phyloP scores from a whole-genome alignment of 1,140 invertebrate species.

The Pinna nobilis region DNA sequence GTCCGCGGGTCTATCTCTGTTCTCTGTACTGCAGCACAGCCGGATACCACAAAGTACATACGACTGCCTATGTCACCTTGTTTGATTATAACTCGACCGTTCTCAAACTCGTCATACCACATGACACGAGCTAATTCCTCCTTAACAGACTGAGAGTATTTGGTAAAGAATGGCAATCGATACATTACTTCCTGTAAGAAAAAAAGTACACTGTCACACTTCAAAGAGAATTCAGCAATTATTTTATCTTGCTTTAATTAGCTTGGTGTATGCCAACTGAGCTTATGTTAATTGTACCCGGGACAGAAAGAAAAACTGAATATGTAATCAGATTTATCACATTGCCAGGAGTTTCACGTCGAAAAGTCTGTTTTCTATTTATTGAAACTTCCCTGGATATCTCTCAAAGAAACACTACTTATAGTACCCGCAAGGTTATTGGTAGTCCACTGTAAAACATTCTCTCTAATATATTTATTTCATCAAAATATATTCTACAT shows the following conservation, averaged over 20 bases:
- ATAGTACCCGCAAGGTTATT: too few relatives aligned
- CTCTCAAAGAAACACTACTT: too few relatives aligned
- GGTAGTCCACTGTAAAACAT: too few relatives aligned
- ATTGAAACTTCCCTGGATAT: too few relatives aligned
- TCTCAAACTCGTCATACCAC: conserved; percentile 44
- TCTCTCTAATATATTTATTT: too few relatives aligned
- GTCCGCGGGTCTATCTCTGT: conserved; percentile 39
- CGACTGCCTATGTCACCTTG: conserved; percentile 42
- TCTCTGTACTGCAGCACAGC: conserved; percentile 27
- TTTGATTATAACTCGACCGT: conserved; percentile 42
- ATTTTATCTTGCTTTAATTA: neutral
- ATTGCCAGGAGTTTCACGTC: too few relatives aligned
- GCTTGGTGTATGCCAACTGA: neutral
- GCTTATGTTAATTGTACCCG: neutral
- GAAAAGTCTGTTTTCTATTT: too few relatives aligned
- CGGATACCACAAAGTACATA: conserved; percentile 52
- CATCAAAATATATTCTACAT: too few relatives aligned
- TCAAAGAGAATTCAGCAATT: neutral
- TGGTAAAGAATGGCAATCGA: conserved; percentile 43
- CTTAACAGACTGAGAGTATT: conserved; percentile 39
- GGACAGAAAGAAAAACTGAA: too few relatives aligned
- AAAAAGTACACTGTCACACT: too few relatives aligned
- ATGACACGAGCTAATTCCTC: conserved; percentile 37
- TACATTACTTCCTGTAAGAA: conserved; percentile 41
- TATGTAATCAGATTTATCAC: too few relatives aligned